Base-by-base conservation (phyloP, 1,140 invertebrate species). In the Listronotus oregonensis region DNA sequence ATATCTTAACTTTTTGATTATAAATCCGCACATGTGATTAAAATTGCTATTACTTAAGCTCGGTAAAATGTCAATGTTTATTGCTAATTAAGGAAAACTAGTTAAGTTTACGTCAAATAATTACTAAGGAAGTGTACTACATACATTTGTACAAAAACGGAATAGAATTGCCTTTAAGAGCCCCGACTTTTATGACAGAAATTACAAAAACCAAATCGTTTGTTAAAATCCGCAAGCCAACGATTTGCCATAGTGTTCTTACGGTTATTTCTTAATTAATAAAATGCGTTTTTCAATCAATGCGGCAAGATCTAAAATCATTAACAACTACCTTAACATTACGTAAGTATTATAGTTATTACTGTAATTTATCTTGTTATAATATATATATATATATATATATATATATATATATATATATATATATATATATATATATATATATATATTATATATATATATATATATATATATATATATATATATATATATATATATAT, bases 51-150 rank as follows among this genome's bases (percentile, higher is more conserved):
- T 59, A 59, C 57, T 59, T 59, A 59, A 59, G 57, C 27, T 12
- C 57, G 57, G 57, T 59, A 59, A 59, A 58, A 59, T 59, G 57
- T 59, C 44, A 59, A 59, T 59, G 57, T 59, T 59, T 59, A 59
- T 59, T 21, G 57, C 57, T 59, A 59, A 59, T 59, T 59, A 59
- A 59, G 37, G 57, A 59, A 59, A 59, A 59, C 57, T 59, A 59
- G 57, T 59, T 59, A 59, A 59, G 46, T 59, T 49, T 46, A 43
- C 57, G 57, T 59, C 57, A 46, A 39, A 59, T 59, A 59, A 59
- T 59, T 59, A 49, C 57, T 37, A 50, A 59, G 57, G 57, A 59
- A 59, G 46, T 59, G 57, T 49, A 49, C 57, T 31, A 44, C 57
- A 59, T 59, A 59, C 44, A 34, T 59, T 50, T 59, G 27, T 37